A percentile compares a stretch with the other conserved stretches of the same genome.
These are phyloP conservation scores for Gryllus bimaculatus DNA, from an alignment of 1,140 invertebrate species.

Conservation along the genomic window DNA sequence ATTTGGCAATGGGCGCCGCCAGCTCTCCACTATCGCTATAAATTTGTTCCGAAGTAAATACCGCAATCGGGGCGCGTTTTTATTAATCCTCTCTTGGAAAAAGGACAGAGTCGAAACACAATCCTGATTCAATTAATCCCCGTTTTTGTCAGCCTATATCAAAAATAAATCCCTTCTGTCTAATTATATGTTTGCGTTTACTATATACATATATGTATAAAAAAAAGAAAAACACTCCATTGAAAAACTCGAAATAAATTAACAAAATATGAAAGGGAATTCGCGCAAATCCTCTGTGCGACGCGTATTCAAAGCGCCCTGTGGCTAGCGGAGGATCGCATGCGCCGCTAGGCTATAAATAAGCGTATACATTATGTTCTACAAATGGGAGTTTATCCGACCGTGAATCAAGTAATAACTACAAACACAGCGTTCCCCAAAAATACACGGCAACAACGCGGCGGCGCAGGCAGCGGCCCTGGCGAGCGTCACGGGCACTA, in stretches of 20 bases:
- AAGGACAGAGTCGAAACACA: background rate
- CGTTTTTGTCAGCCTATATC: background rate
- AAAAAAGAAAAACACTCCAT: background rate
- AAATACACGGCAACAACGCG: background rate
- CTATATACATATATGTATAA: no score
- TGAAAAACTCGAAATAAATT: background rate
- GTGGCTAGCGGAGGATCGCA: background rate
- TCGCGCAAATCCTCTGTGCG: background rate
- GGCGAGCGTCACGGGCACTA: background rate
- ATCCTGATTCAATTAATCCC: background rate
- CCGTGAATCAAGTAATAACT: slow-evolving; percentile 4
- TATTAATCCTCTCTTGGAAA: no score
- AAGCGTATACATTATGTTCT: background rate
- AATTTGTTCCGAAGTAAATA: no score
- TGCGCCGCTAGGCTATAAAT: background rate
- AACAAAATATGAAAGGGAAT: background rate
- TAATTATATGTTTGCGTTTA: no score
- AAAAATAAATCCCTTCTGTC: background rate
- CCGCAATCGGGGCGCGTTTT: no score
- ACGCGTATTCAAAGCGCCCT: no score
- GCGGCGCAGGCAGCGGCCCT: background rate
- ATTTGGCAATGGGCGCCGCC: no score
- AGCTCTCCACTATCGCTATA: no score
- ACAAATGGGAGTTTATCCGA: background rate
- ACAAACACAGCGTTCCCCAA: background rate